Evolutionary conservation across 2,888 invertebrate species (phyloP).

Genomic region (Saturnia pavonia): DNA sequence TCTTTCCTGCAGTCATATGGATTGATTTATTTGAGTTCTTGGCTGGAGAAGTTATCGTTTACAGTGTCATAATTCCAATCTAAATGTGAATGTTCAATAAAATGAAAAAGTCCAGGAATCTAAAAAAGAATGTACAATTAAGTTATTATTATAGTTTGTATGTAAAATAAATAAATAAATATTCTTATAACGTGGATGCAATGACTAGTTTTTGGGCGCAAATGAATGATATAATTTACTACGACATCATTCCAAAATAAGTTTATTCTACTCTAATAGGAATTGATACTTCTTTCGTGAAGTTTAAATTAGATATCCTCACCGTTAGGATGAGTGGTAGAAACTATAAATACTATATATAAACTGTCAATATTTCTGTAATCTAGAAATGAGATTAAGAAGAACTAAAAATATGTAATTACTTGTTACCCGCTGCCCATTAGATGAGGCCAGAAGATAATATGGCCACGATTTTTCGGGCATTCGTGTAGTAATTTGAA

Average conservation of each 20-base stretch:
- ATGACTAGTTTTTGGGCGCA: no score
- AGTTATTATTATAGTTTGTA: neutral
- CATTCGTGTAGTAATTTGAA: no score
- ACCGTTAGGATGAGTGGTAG: neutral
- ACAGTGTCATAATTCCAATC: conserved; percentile 39
- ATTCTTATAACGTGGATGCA: no score
- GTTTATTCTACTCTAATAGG: neutral
- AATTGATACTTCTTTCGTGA: neutral
- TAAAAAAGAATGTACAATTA: conserved; percentile 28
- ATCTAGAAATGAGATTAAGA: no score
- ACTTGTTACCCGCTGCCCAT: no score
- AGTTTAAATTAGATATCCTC: neutral
- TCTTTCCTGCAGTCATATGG: conserved; percentile 81
- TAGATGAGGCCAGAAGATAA: no score
- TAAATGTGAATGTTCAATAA: conserved; percentile 30
- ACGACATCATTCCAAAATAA: neutral
- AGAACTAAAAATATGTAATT: no score
- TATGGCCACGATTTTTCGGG: no score
- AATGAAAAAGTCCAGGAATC: conserved; percentile 41
- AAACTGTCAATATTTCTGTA: neutral
- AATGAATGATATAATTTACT: neutral
- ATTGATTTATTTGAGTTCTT: conserved; percentile 35
- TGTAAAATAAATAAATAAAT: neutral
- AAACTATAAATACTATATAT: neutral
- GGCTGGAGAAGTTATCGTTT: conserved; percentile 37